Conservation (phyloP, 2,797 vertebrate species). For the Fringilla coelebs region DNA sequence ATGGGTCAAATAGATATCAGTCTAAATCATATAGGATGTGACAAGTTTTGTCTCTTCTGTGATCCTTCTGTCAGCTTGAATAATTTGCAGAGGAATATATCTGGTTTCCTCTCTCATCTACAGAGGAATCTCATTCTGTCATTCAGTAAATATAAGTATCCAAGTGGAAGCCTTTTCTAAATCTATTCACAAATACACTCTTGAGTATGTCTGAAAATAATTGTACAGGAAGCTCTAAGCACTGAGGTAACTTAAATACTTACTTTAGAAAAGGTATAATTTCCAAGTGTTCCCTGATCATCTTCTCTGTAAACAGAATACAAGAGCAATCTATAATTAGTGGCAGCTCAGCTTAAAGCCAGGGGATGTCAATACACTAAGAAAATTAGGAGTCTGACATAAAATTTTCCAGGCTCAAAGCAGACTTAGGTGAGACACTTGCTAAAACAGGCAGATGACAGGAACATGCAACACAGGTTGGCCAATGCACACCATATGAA, state of each 20-base stretch:
- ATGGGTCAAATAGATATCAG: slow-evolving; percentile 39
- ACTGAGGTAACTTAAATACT: background rate
- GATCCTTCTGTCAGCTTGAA: slow-evolving; percentile 50
- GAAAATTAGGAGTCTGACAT: slow-evolving; percentile 42
- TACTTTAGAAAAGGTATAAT: background rate
- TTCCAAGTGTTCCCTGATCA: background rate
- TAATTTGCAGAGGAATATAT: slow-evolving; percentile 50
- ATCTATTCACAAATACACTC: background rate
- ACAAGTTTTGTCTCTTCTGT: slow-evolving; percentile 46
- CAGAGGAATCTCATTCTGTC: slow-evolving; percentile 26
- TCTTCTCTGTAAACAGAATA: background rate
- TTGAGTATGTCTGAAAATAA: background rate
- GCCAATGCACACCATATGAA: background rate
- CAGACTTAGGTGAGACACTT: slow-evolving; percentile 54
- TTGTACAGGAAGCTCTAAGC: background rate
- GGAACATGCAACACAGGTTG: background rate
- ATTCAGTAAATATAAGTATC: slow-evolving; percentile 41
- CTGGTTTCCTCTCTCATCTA: background rate
- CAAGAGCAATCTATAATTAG: slow-evolving; percentile 43
- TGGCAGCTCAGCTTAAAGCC: slow-evolving; percentile 4
- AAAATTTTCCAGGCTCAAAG: slow-evolving; percentile 25
- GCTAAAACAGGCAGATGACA: slow-evolving; percentile 49
- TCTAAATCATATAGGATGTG: slow-evolving; percentile 38
- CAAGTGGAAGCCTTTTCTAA: slow-evolving; percentile 2
- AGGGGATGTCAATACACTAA: background rate